phyloP scores from a whole-genome alignment of 2,113 vertebrate genomes.

The Chamaetylas fuelleborni region DNA sequence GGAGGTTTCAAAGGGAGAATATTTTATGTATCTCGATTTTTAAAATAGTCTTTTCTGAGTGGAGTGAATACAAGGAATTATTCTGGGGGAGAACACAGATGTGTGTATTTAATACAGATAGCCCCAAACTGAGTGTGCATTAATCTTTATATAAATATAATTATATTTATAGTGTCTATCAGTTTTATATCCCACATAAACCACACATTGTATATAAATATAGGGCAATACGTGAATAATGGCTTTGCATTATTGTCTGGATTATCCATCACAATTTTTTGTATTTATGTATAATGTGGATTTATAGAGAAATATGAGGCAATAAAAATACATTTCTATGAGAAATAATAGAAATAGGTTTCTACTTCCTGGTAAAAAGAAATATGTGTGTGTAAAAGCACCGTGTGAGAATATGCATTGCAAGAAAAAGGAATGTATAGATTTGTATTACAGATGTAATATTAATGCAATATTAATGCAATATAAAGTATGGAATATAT shows the following conservation, averaged over 20 bases:
- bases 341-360: background rate
- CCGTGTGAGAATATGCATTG: accelerated
- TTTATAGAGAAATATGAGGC: background rate
- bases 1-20: background rate
- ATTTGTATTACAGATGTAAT: background rate
- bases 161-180: background rate
- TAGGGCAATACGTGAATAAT: background rate
- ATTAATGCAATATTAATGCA: background rate
- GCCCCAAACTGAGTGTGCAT: background rate
- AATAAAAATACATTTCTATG: background rate
- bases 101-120: background rate
- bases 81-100: background rate
- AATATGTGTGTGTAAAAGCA: background rate
- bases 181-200: background rate
- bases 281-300: background rate
- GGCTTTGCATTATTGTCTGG: background rate
- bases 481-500: background rate
- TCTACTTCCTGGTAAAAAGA: background rate
- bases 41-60: background rate
- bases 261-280: background rate
- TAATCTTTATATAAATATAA: background rate
- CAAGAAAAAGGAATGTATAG: background rate
- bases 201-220: background rate
- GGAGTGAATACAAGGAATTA: background rate
- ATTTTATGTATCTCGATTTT: background rate